Percentiles rank a stretch among this genome's conserved stretches.
Evolutionary conservation across 2,888 invertebrate genomes (phyloP).

Genomic region (Drosophila neotestacea): DNA sequence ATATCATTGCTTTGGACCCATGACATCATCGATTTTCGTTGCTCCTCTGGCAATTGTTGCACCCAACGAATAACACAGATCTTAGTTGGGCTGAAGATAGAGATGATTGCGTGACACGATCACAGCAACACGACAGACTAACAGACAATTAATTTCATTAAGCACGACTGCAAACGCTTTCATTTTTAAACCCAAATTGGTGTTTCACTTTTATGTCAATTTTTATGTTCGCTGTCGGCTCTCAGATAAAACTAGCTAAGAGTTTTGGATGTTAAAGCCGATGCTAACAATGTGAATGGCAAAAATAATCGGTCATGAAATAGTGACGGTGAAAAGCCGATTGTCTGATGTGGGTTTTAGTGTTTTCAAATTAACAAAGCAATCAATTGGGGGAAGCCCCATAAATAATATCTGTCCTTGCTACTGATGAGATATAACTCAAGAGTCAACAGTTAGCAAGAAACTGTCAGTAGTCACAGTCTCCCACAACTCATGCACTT

Average conservation of each 20-base stretch:
- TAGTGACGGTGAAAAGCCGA: no score
- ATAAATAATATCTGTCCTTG: neutral
- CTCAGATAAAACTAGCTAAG: no score
- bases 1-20: slow-evolving; percentile 25
- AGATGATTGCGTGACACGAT: slow-evolving; percentile 16
- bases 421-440: slow-evolving; percentile 2
- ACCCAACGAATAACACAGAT: slow-evolving; percentile 5
- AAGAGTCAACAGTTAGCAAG: slow-evolving; percentile 1
- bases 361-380: neutral
- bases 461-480: slow-evolving; percentile 6
- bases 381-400: neutral
- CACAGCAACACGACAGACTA: neutral
- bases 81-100: neutral
- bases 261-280: no score
- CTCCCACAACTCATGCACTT: neutral
- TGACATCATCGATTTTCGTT: slow-evolving; percentile 50
- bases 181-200: no score
- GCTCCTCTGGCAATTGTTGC: slow-evolving; percentile 20
- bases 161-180: neutral
- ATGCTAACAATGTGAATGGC: no score
- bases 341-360: no score
- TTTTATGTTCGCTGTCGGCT: no score
- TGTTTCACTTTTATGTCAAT: no score
- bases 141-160: no score
- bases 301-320: no score